These are phyloP conservation scores for Hydractinia echinata DNA, from an alignment of 30 jellyfish, hydroid and myxozoan genomes.

Conservation along the genomic window DNA sequence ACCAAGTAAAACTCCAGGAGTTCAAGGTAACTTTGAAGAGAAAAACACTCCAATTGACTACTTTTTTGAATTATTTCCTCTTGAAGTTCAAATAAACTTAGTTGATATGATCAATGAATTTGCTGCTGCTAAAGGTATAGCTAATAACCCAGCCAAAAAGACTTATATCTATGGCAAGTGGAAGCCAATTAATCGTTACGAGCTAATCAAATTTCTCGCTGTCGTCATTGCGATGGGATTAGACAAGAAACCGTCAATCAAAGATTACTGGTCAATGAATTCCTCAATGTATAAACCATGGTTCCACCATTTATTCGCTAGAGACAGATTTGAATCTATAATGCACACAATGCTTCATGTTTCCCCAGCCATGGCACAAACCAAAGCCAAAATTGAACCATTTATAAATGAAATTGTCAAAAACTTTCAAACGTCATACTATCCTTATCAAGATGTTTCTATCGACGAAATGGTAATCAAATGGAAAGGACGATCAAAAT, in stretches of 20 bases:
- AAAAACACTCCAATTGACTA: conserved; percentile 8
- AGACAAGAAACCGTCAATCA: conserved; percentile 20
- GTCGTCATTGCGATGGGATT: conserved; percentile 37
- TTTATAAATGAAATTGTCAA: conserved; percentile 8
- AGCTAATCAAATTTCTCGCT: conserved; percentile 17
- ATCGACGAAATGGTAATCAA: conserved; percentile 43
- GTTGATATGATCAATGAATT: conserved; percentile 13
- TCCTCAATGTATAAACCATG: conserved; percentile 12
- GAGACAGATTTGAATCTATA: conserved; percentile 32
- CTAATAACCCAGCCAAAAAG: background rate
- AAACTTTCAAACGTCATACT: conserved; percentile 27
- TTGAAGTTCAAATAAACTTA: background rate
- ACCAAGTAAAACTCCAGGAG: conserved; percentile 39
- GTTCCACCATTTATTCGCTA: conserved; percentile 12
- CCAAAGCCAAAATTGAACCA: conserved; percentile 40
- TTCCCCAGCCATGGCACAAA: background rate
- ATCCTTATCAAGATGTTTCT: conserved; percentile 23
- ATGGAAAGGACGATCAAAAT: conserved; percentile 41
- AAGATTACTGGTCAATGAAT: conserved; percentile 35
- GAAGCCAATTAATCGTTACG: background rate
- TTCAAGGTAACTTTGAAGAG: background rate
- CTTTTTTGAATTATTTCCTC: conserved; percentile 6
- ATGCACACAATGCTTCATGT: conserved; percentile 27
- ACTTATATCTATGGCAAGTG: too few relatives aligned
- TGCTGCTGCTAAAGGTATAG: background rate